Evolutionary conservation across 2,888 invertebrate genomes (phyloP).

Genomic region (Lasioglossum pauxillum): DNA sequence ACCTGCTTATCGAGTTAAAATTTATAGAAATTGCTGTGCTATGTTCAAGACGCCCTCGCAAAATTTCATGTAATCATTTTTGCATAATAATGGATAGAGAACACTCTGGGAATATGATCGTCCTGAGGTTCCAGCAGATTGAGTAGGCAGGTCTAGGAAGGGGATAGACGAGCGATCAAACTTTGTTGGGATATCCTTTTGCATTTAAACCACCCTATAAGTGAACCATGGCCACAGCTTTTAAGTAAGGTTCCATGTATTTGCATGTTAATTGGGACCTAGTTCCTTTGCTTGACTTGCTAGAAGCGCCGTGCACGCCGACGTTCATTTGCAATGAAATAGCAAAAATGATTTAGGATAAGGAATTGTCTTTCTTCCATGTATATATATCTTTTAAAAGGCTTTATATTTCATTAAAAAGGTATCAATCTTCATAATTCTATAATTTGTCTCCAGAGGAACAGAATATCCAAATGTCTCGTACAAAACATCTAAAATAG

Average conservation of each 20-base stretch:
- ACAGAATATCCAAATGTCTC: background rate
- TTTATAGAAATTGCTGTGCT: background rate
- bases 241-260: constrained; percentile 14
- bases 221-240: background rate
- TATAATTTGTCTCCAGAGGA: background rate
- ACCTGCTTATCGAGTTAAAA: background rate
- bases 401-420: background rate
- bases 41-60: background rate
- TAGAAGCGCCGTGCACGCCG: background rate
- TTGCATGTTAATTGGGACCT: background rate
- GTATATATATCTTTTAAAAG: background rate
- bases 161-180: constrained; percentile 22
- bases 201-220: constrained; percentile 11
- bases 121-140: constrained; percentile 18
- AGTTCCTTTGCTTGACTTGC: background rate
- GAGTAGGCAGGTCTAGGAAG: background rate
- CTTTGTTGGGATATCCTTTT: constrained; percentile 8
- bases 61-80: background rate
- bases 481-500: background rate
- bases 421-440: background rate
- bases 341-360: background rate
- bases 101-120: constrained; percentile 27
- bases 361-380: background rate
- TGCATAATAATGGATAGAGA: constrained; percentile 17
- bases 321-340: background rate